A percentile compares a stretch with the other conserved stretches of the same genome.
Conservation (phyloP, 1,140 invertebrate genomes). For the Heliothis virescens region DNA sequence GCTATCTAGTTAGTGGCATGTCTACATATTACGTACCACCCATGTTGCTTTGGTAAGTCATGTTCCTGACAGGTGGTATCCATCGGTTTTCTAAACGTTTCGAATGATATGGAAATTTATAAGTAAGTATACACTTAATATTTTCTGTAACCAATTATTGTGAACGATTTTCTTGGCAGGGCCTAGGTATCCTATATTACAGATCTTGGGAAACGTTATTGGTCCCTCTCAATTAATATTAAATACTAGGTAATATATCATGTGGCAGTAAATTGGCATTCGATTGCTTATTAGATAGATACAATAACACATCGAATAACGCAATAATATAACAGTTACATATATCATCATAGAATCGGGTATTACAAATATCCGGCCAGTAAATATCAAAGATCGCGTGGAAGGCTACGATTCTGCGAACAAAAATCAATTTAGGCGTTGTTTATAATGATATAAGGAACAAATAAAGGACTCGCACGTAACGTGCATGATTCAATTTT, state of each 20-base stretch:
- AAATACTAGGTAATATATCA: no score
- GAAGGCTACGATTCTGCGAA: slow-evolving; percentile 1
- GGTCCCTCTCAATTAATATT: no score
- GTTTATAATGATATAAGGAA: slow-evolving; percentile 39
- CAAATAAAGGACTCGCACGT: slow-evolving; percentile 37
- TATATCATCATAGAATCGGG: neutral
- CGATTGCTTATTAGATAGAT: neutral
- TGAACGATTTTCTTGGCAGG: no score
- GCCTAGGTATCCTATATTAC: no score
- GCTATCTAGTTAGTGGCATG: neutral
- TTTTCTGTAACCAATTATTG: no score
- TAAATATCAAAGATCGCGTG: slow-evolving; percentile 31
- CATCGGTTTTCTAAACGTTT: slow-evolving; percentile 9
- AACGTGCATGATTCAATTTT: slow-evolving; percentile 42
- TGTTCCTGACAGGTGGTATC: slow-evolving; percentile 17
- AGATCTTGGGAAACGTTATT: no score
- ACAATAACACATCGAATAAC: neutral
- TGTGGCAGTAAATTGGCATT: no score
- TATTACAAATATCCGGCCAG: slow-evolving; percentile 19
- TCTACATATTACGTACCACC: neutral
- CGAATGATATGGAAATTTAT: neutral
- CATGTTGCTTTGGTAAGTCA: slow-evolving; percentile 5
- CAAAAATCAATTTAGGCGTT: slow-evolving; percentile 27
- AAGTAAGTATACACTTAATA: no score
- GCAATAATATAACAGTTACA: neutral